Conservation (phyloP, 2,888 invertebrate genomes). For the Hymenopus coronatus region DNA sequence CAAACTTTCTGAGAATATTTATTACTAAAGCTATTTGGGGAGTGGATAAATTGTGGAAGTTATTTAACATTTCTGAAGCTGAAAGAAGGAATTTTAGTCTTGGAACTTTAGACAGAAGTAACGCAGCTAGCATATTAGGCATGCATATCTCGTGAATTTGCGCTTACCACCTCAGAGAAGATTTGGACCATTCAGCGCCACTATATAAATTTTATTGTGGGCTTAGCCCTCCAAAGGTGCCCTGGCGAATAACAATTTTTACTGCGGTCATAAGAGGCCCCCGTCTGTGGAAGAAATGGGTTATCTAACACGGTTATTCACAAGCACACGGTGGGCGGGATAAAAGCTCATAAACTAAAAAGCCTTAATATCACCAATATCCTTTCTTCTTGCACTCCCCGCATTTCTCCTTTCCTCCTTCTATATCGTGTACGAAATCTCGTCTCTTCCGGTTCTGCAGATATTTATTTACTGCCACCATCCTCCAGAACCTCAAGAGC, state of each 20-base stretch:
- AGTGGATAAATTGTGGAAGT: too few relatives aligned
- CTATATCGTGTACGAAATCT: slow-evolving; percentile 8
- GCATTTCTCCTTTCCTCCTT: background rate
- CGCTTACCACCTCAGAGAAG: background rate
- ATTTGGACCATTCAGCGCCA: background rate
- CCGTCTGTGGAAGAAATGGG: background rate
- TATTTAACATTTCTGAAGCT: too few relatives aligned
- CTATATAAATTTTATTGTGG: background rate
- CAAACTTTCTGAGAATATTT: too few relatives aligned
- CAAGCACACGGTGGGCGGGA: background rate
- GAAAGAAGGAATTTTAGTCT: background rate
- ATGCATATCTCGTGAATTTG: background rate
- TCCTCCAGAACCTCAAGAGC: background rate
- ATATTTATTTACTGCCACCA: slow-evolving; percentile 6
- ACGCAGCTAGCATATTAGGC: background rate
- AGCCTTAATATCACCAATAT: background rate
- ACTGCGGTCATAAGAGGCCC: background rate
- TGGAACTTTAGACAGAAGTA: background rate
- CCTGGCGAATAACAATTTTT: background rate
- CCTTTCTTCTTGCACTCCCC: background rate
- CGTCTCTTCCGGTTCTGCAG: background rate
- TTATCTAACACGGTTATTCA: background rate
- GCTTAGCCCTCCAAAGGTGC: background rate
- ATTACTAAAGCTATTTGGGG: too few relatives aligned
- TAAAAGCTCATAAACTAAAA: slow-evolving; percentile 4